These are phyloP conservation scores for Clinocottus analis DNA, from an alignment of 2,113 vertebrate genomes.

Conservation along the genomic window DNA sequence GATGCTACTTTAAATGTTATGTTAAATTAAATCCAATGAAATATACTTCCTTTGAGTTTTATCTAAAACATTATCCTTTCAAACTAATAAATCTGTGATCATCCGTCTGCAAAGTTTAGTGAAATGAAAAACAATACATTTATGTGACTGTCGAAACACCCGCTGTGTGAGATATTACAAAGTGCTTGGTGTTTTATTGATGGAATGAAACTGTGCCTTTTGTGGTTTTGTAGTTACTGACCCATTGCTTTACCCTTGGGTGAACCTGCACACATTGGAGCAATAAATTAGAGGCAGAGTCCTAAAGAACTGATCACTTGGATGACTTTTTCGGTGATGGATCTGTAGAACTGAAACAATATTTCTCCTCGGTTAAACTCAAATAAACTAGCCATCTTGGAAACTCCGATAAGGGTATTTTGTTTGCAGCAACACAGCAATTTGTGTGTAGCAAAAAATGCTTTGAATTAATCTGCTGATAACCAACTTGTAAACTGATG, in stretches of 20 bases:
- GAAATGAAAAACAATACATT: background rate
- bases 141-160: background rate
- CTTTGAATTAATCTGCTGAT: background rate
- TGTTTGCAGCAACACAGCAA: background rate
- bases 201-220: background rate
- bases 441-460: background rate
- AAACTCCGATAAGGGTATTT: background rate
- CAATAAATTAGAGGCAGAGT: conserved; percentile 2
- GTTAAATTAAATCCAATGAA: background rate
- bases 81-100: background rate
- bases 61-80: background rate
- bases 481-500: background rate
- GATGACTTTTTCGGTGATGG: background rate
- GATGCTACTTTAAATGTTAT: background rate
- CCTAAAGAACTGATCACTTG: background rate
- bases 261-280: background rate
- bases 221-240: background rate
- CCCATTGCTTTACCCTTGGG: background rate
- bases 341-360: background rate
- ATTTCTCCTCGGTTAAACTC: background rate
- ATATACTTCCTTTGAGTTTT: background rate
- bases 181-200: background rate
- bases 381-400: background rate
- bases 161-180: background rate
- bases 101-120: background rate